A percentile compares a stretch with the other conserved stretches of the same genome.
phyloP scores from a whole-genome alignment of 2,797 vertebrate species.

The Anguilla marmorata region DNA sequence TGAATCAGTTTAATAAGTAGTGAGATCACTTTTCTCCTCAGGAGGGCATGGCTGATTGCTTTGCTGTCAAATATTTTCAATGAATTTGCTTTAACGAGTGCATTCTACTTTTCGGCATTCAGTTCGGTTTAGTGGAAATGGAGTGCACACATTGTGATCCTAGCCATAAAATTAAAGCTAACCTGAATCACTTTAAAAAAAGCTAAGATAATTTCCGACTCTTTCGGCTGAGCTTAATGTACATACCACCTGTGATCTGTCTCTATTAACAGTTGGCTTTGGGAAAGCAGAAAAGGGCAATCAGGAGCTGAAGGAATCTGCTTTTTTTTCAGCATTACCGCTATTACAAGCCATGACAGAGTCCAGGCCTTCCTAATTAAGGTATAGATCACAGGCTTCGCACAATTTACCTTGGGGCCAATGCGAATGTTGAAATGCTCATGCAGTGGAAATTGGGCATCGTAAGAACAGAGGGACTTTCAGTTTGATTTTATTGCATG shows the following conservation, averaged over 20 bases:
- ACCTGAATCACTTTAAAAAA: not conserved
- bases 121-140: not conserved
- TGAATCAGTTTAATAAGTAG: not conserved
- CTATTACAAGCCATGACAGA: not conserved
- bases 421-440: not conserved
- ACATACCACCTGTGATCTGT: not conserved
- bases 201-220: not conserved
- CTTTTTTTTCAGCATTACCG: not conserved
- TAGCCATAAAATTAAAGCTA: not conserved
- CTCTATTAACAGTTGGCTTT: not conserved
- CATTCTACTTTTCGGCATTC: not conserved
- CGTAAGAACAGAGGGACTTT: not conserved
- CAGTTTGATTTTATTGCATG: not conserved
- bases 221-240: not conserved
- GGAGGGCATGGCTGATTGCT: not conserved
- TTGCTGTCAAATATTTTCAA: not conserved
- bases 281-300: not conserved
- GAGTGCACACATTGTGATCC: not conserved
- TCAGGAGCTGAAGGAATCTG: not conserved
- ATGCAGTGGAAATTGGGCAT: not conserved
- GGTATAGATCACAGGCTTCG: not conserved
- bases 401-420: not conserved
- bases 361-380: not conserved
- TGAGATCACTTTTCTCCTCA: not conserved
- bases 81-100: not conserved